Percentiles rank a stretch among this genome's conserved stretches.
Conservation (phyloP, 2,113 vertebrate genomes). For the Clarias macrocephalus region DNA sequence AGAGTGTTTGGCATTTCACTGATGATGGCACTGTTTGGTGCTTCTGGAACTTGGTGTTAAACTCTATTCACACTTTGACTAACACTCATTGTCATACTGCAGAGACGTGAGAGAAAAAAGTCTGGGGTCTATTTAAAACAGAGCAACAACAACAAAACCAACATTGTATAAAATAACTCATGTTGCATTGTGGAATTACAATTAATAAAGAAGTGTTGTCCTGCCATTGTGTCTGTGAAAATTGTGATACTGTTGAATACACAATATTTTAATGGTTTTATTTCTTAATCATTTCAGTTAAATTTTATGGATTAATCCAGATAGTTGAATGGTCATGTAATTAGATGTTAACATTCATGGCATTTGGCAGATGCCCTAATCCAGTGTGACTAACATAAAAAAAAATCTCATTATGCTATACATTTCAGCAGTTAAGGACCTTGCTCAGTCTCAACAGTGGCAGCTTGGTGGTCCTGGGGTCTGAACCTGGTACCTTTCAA, state of each 20-base stretch:
- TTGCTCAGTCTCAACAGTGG: too few species aligned
- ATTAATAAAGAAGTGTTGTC: conserved; percentile 70
- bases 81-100: conserved; percentile 44
- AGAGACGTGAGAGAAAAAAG: conserved; percentile 52
- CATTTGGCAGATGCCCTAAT: too few species aligned
- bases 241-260: background rate
- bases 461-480: too few species aligned
- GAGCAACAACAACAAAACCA: conserved; percentile 22
- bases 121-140: conserved; percentile 60
- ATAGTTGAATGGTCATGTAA: background rate
- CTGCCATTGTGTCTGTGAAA: background rate
- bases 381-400: too few species aligned
- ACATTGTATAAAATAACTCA: conserved; percentile 64
- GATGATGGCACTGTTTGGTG: background rate
- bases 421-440: too few species aligned
- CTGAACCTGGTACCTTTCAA: too few species aligned
- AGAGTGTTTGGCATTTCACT: conserved; percentile 20
- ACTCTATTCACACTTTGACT: conserved; percentile 20
- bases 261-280: background rate
- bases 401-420: too few species aligned
- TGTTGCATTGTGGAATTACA: conserved; percentile 74
- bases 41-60: conserved; percentile 5
- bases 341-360: background rate
- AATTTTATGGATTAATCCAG: background rate
- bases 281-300: background rate